These are phyloP conservation scores for Gari tellinella DNA, from an alignment of 2,888 invertebrate species.

Conservation along the genomic window DNA sequence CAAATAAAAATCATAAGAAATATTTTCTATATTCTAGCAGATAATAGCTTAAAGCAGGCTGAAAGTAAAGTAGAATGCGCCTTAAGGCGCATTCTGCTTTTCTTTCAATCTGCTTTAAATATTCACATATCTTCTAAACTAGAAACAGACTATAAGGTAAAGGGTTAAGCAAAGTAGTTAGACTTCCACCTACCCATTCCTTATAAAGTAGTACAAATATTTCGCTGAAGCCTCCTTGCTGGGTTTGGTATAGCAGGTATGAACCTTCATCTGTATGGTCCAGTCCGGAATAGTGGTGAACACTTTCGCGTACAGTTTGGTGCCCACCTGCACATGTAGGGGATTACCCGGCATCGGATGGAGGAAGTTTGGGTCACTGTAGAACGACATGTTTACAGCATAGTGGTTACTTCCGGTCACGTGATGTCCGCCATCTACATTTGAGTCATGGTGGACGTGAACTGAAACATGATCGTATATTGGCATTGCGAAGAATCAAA, in stretches of 20 bases:
- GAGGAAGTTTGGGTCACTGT: conserved; percentile 39
- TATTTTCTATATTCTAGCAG: too few relatives aligned
- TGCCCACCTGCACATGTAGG: conserved; percentile 32
- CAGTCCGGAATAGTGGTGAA: conserved; percentile 42
- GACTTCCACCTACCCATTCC: conserved; percentile 34
- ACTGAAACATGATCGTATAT: too few relatives aligned
- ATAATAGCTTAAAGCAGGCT: too few relatives aligned
- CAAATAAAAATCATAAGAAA: too few relatives aligned
- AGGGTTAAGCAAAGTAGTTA: too few relatives aligned
- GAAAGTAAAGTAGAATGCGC: too few relatives aligned
- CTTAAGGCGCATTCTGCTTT: too few relatives aligned
- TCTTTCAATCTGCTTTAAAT: too few relatives aligned
- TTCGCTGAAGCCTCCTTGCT: conserved; percentile 17
- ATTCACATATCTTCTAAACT: too few relatives aligned
- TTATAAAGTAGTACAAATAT: conserved; percentile 38
- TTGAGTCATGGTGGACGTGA: conserved; percentile 18
- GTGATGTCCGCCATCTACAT: too few relatives aligned
- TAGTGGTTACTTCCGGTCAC: conserved; percentile 38
- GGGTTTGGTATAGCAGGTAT: conserved; percentile 54
- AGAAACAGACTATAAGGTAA: too few relatives aligned
- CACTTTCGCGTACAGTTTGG: conserved; percentile 54
- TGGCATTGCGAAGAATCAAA: too few relatives aligned
- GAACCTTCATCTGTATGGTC: conserved; percentile 49
- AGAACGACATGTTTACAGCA: conserved; percentile 45
- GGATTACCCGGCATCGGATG: conserved; percentile 34